Conservation (phyloP, 2,888 invertebrate genomes). For the Aelia acuminata region DNA sequence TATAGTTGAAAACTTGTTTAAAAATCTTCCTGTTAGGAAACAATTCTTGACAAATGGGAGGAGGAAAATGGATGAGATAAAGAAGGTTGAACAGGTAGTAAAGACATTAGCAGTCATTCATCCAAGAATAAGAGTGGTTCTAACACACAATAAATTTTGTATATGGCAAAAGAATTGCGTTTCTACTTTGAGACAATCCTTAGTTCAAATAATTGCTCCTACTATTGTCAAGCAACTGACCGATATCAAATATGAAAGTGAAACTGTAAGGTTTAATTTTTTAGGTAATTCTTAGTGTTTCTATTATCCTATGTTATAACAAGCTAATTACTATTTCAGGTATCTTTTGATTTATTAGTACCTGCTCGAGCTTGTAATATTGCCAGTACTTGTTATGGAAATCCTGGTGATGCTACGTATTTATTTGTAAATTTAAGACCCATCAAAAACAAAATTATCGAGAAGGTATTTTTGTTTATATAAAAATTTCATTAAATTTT, state of each 20-base stretch:
- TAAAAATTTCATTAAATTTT: too few relatives aligned
- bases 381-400: conserved; percentile 64
- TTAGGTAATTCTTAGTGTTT: not conserved
- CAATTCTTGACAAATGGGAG: conserved; percentile 71
- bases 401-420: conserved; percentile 66
- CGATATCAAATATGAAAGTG: conserved; percentile 20
- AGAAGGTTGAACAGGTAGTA: conserved; percentile 72
- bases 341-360: conserved; percentile 67
- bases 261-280: not conserved
- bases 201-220: conserved; percentile 68
- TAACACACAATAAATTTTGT: conserved; percentile 71
- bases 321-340: conserved; percentile 63
- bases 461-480: conserved; percentile 72
- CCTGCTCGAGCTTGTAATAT: conserved; percentile 68
- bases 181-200: conserved; percentile 68
- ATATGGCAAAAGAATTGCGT: conserved; percentile 71
- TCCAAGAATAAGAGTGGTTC: conserved; percentile 70
- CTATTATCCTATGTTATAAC: not conserved
- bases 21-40: conserved; percentile 74
- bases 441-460: conserved; percentile 72
- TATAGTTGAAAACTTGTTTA: conserved; percentile 72
- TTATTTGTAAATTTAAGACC: conserved; percentile 74
- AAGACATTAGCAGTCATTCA: conserved; percentile 72
- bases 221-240: conserved; percentile 64
- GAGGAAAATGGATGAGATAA: conserved; percentile 72